Percentiles rank a stretch among this genome's conserved stretches.
phyloP scores from a whole-genome alignment of 2,113 vertebrate genomes.

The Gavialis gangeticus region DNA sequence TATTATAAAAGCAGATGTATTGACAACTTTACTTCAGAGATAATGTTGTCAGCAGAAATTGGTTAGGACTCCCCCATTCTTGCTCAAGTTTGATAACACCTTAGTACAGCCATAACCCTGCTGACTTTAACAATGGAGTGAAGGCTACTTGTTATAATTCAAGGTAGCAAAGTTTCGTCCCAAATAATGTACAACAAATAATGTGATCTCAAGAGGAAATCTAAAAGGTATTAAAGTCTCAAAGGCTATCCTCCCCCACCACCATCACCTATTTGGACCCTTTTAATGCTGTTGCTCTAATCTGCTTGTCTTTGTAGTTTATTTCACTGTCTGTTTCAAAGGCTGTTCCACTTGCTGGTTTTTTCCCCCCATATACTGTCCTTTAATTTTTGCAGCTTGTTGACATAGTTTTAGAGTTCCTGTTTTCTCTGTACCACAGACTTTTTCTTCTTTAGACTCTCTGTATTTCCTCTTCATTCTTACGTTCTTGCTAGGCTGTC shows the following conservation, averaged over 20 bases:
- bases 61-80: background rate
- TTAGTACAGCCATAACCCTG: background rate
- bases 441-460: background rate
- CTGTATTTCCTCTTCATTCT: background rate
- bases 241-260: background rate
- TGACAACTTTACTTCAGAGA: background rate
- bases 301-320: background rate
- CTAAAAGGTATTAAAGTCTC: background rate
- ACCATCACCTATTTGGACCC: background rate
- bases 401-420: background rate
- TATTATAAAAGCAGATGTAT: background rate
- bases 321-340: background rate
- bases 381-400: background rate
- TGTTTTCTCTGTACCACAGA: background rate
- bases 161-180: background rate
- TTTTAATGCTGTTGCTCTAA: background rate
- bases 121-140: background rate
- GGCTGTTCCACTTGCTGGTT: background rate
- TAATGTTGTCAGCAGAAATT: background rate
- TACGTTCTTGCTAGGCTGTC: background rate
- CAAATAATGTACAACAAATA: background rate
- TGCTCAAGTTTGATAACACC: background rate
- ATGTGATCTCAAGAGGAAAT: background rate
- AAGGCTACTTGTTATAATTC: background rate
- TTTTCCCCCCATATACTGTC: background rate